These are phyloP conservation scores for Neogale vison DNA, from an alignment of 2,113 vertebrate genomes.

Conservation along the genomic window DNA sequence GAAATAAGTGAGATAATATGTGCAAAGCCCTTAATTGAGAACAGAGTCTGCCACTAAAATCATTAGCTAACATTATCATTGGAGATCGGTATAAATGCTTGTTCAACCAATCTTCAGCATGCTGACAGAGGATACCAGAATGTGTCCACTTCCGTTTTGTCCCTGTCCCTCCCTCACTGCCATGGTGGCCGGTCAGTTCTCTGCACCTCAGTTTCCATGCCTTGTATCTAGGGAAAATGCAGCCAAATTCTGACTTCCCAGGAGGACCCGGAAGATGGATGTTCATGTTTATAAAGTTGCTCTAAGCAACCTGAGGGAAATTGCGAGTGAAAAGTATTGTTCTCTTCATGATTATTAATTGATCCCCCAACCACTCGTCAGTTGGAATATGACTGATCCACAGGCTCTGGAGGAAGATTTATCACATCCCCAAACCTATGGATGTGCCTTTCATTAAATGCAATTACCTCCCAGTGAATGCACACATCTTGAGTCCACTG, in stretches of 20 bases:
- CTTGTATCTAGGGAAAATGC: neutral
- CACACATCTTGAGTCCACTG: neutral
- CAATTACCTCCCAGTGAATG: conserved; percentile 60
- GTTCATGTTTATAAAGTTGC: conserved; percentile 59
- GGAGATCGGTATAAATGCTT: neutral
- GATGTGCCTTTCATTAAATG: conserved; percentile 64
- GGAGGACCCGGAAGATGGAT: conserved; percentile 64
- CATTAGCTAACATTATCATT: neutral
- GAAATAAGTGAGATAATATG: neutral
- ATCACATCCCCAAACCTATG: conserved; percentile 57
- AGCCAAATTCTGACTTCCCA: conserved; percentile 43
- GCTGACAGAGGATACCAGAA: neutral
- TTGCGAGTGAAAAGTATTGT: conserved; percentile 61
- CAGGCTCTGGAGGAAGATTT: conserved; percentile 60
- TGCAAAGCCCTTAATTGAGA: neutral
- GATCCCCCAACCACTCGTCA: conserved; percentile 55
- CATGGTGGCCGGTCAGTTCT: neutral
- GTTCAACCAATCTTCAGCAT: neutral
- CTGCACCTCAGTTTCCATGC: neutral
- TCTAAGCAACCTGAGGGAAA: conserved; percentile 60
- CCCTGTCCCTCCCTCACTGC: neutral
- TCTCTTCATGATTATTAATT: conserved; percentile 73
- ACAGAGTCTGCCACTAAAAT: neutral
- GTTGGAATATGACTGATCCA: conserved; percentile 64
- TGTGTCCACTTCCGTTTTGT: neutral